Base-by-base conservation (phyloP, 2,113 vertebrate genomes). In the Sylvia atricapilla region DNA sequence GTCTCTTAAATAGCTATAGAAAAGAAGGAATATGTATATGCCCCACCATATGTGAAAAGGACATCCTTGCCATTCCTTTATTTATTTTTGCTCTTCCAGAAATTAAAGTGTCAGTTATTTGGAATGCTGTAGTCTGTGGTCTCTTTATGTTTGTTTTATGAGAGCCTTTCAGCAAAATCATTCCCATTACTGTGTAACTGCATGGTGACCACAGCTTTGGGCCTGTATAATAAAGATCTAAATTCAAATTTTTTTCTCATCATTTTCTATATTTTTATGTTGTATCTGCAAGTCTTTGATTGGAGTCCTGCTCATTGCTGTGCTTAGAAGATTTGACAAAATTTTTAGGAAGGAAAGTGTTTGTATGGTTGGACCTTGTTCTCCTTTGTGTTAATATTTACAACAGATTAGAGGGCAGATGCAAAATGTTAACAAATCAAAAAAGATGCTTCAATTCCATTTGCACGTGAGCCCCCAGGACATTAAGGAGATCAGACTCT, bases 201-300 rank as follows among this genome's bases (percentile, higher is more conserved):
- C 97, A 96, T 97, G 96, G 62, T 96, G 95, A 95, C 93, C 93
- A 92, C 93, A 96, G 95, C 93, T 97, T 95, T 97, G 96, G 95
- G 97, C 95, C 77, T 98, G 97, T 97, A 78, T 97, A 98, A 98
- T 98, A 98, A 98, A 98, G 97, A 89, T 46, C 39, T 90, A 94
- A 97, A 96, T 83, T 66, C 50, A 87, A 47, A 84, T 83, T 88
- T 92, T 87, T 91, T 77, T 95, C 87, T 92, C 75, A 90, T 96
- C 11, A 7, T 97, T 98, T 96, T 68, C 84, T 97, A 91, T 86
- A 46, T 49, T 59, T 93, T 77, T 86, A 60, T 90, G 52, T 74
- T 75, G 33, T 70, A 82, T 49, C 75, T 79, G 28, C 67, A 76
- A 84, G 72, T 67, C 66, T 80, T 68, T 84, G 30, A 35, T 58